Evolutionary conservation across 2,113 vertebrate genomes (phyloP).

Genomic region (Calyptomena viridis): DNA sequence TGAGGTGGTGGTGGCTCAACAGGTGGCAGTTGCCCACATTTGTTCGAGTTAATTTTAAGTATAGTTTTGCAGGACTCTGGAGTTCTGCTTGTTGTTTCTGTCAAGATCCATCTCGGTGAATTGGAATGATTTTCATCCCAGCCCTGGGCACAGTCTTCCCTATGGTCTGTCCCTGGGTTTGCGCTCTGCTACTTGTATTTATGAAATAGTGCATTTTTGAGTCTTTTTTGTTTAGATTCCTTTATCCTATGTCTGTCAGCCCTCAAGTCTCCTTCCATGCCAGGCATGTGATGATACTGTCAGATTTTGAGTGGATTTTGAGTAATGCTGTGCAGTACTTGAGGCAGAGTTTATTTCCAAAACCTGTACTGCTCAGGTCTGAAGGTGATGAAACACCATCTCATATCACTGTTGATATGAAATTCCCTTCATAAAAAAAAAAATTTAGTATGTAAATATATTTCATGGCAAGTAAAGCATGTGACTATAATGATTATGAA

Average conservation of each 20-base stretch:
- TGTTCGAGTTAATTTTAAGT: not conserved
- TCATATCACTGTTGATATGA: not conserved
- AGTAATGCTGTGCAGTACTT: not conserved
- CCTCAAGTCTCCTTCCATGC: not conserved
- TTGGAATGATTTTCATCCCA: not conserved
- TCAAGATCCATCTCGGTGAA: not conserved
- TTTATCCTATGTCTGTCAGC: not conserved
- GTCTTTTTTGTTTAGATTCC: not conserved
- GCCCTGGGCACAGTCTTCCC: rapidly evolving
- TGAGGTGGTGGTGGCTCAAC: not conserved
- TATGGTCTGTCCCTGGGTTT: not conserved
- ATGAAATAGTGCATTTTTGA: not conserved
- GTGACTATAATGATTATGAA: not conserved
- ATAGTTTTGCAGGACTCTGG: not conserved
- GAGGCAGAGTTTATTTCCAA: not conserved
- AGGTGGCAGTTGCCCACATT: not conserved
- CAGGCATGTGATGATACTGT: not conserved
- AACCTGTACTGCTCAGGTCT: not conserved
- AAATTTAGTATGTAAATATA: not conserved
- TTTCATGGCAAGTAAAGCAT: not conserved
- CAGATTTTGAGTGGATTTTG: not conserved
- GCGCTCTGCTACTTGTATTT: not conserved
- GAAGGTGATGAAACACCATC: not conserved
- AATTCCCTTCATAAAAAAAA: not conserved
- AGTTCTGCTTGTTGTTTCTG: not conserved